Percentiles rank a stretch among this genome's conserved stretches.
phyloP scores from a whole-genome alignment of 2,113 vertebrate genomes.

The Mobula birostris region DNA sequence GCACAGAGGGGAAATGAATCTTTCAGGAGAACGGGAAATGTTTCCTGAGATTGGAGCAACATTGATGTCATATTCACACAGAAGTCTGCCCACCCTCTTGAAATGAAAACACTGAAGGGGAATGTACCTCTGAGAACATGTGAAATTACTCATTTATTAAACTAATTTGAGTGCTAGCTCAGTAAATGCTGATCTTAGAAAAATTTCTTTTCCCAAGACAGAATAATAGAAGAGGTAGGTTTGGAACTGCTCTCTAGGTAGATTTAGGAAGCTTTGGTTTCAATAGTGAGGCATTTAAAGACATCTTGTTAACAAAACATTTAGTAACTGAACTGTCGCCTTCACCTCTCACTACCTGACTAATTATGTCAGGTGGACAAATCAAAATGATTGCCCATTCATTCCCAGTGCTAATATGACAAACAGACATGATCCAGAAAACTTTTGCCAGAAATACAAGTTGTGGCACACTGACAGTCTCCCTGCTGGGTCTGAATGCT shows the following conservation, averaged over 20 bases:
- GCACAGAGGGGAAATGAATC: background rate
- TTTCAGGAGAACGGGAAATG: background rate
- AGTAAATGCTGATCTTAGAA: background rate
- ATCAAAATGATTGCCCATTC: background rate
- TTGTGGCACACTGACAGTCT: background rate
- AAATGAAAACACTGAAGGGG: background rate
- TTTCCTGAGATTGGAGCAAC: background rate
- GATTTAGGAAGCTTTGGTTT: background rate
- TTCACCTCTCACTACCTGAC: background rate
- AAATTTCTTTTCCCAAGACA: background rate
- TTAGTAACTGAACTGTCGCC: too few species aligned
- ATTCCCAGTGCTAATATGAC: background rate
- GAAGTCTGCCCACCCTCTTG: background rate
- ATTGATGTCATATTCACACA: background rate
- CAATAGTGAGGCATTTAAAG: background rate
- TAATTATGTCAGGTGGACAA: background rate
- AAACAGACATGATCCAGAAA: background rate
- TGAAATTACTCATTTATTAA: background rate
- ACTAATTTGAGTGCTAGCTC: background rate
- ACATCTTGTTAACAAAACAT: background rate
- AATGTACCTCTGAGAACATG: background rate
- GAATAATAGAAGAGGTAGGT: background rate
- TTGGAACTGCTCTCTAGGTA: background rate
- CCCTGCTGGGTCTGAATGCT: background rate
- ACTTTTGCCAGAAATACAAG: background rate